Conservation (phyloP, 2,888 invertebrate species). For the Tachina fera region DNA sequence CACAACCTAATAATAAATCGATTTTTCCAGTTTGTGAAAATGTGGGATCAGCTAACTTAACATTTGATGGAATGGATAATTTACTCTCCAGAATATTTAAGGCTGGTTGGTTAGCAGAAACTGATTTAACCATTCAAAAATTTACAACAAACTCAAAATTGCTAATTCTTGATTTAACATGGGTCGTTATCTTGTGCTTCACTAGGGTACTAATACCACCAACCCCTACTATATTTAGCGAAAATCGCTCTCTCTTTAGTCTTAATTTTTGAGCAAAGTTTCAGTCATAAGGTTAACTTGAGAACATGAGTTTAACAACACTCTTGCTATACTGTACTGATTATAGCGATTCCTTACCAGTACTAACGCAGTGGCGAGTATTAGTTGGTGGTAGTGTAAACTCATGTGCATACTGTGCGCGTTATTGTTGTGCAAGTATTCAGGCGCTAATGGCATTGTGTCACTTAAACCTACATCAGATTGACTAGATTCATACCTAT, state of each 20-base stretch:
- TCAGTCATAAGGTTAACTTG: constrained; percentile 17
- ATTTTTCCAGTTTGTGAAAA: not conserved
- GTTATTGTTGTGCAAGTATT: not conserved
- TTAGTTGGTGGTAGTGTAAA: not conserved
- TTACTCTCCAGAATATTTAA: not conserved
- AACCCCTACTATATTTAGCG: constrained; percentile 28
- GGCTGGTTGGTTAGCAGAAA: not conserved
- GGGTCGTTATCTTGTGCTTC: too few species aligned
- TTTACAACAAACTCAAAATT: too few species aligned
- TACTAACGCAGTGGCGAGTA: constrained; percentile 44
- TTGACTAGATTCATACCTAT: too few species aligned
- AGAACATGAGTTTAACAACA: constrained; percentile 21
- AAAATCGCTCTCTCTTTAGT: not conserved
- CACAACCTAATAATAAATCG: constrained; percentile 41
- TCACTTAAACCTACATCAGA: too few species aligned
- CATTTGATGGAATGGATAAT: constrained; percentile 29
- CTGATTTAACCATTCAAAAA: too few species aligned
- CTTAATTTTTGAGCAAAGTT: constrained; percentile 20
- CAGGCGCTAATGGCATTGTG: not conserved
- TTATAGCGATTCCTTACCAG: not conserved
- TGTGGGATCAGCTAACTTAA: constrained; percentile 37
- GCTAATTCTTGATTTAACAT: too few species aligned
- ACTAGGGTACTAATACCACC: not conserved
- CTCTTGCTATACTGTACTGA: constrained; percentile 6
- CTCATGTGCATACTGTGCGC: not conserved